Evolutionary conservation across 2,113 vertebrate genomes (phyloP).

Genomic region (Labeo catla): DNA sequence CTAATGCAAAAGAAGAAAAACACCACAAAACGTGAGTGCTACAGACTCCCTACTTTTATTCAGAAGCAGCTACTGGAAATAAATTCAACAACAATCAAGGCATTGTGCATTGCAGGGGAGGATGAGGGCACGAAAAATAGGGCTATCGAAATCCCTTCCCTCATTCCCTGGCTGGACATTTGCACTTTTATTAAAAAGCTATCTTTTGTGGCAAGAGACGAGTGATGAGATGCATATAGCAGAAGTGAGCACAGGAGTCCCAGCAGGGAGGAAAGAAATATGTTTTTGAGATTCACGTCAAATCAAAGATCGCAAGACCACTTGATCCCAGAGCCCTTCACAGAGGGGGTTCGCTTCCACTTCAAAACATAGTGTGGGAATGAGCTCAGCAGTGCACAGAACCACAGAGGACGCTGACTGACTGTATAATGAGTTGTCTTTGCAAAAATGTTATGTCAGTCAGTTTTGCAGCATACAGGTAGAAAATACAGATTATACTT

Average conservation of each 20-base stretch:
- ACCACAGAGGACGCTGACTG: not conserved
- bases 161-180: conserved; percentile 11
- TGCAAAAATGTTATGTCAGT: not conserved
- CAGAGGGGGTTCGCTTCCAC: not conserved
- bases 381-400: not conserved
- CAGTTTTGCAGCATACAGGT: not conserved
- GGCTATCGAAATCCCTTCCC: not conserved
- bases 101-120: conserved; percentile 8
- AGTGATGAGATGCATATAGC: conserved; percentile 19
- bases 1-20: not conserved
- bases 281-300: not conserved
- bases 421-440: not conserved
- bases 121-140: conserved; percentile 7
- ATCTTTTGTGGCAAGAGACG: not conserved
- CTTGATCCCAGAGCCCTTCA: conserved; percentile 19
- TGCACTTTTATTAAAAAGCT: conserved; percentile 40
- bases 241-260: not conserved
- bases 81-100: conserved; percentile 22
- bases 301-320: not conserved
- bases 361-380: not conserved
- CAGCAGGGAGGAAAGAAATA: conserved; percentile 1
- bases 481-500: not conserved
- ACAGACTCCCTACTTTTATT: conserved; percentile 10
- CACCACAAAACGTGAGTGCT: not conserved
- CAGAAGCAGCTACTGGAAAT: conserved; percentile 11